Percentiles rank a stretch among this genome's conserved stretches.
phyloP scores from a whole-genome alignment of 1,140 invertebrate species.

The Drosophila malerkotliana region DNA sequence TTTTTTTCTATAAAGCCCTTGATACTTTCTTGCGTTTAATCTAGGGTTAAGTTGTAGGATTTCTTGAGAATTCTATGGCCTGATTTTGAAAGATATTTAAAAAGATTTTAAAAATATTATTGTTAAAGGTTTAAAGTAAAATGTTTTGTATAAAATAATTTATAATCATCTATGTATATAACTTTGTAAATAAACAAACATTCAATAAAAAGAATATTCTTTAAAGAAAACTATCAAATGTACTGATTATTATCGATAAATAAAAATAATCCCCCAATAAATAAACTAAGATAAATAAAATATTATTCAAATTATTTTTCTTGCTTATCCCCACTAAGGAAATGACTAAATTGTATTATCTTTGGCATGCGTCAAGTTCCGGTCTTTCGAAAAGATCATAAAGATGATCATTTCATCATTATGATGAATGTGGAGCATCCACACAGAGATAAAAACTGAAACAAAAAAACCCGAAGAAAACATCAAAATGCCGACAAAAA shows the following conservation, averaged over 20 bases:
- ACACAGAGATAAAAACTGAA: slow-evolving; percentile 27
- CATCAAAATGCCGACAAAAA: slow-evolving; percentile 72
- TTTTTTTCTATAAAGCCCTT: background rate
- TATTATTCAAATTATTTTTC: background rate
- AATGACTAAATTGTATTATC: slow-evolving; percentile 39
- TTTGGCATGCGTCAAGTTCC: slow-evolving; percentile 77
- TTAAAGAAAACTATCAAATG: too few relatives aligned
- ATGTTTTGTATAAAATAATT: too few relatives aligned
- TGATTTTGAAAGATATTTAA: background rate
- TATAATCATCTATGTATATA: too few relatives aligned
- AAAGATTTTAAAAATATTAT: too few relatives aligned
- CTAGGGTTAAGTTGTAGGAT: background rate
- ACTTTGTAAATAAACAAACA: too few relatives aligned
- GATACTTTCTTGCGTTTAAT: background rate
- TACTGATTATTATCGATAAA: too few relatives aligned
- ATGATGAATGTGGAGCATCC: slow-evolving; percentile 64
- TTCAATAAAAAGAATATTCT: too few relatives aligned
- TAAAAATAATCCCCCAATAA: too few relatives aligned
- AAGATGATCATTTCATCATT: slow-evolving; percentile 43
- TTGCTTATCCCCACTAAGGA: background rate
- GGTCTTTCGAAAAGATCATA: slow-evolving; percentile 38
- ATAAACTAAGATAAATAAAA: too few relatives aligned
- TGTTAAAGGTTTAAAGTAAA: too few relatives aligned
- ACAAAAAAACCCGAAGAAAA: slow-evolving; percentile 43
- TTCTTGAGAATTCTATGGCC: background rate